Conservation (phyloP, 2,113 vertebrate genomes). For the Lonchura striata region DNA sequence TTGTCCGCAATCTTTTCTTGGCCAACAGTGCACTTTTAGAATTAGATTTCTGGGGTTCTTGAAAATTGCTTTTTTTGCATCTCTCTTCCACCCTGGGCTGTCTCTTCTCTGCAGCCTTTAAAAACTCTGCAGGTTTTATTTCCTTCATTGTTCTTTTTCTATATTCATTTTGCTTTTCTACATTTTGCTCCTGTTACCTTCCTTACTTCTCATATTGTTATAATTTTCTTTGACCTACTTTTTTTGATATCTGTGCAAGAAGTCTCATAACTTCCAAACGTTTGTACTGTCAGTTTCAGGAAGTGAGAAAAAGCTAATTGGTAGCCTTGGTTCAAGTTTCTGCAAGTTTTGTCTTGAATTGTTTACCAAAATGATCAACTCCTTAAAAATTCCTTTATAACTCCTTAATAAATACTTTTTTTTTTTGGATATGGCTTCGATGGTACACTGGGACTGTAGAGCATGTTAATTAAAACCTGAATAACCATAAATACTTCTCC, state of each 20-base stretch:
- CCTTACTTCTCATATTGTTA: accelerated
- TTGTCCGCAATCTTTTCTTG: not conserved
- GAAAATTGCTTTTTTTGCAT: not conserved
- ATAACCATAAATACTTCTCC: not conserved
- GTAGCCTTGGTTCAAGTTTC: not conserved
- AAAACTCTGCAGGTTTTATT: not conserved
- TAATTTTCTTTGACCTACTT: not conserved
- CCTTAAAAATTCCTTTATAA: not conserved
- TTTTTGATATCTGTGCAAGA: not conserved
- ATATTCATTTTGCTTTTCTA: not conserved
- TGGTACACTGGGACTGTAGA: not conserved
- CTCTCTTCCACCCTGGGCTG: not conserved
- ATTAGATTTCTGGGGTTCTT: not conserved
- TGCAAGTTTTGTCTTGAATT: not conserved
- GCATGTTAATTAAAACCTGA: not conserved
- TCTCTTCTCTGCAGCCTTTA: not conserved
- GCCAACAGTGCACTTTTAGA: not conserved
- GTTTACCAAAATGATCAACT: not conserved
- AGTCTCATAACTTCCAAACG: not conserved
- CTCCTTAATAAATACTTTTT: not conserved
- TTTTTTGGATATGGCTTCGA: not conserved
- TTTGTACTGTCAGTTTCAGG: not conserved
- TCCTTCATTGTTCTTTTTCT: not conserved
- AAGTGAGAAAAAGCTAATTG: not conserved
- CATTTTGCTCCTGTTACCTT: not conserved